Conservation (phyloP, 2,113 vertebrate species). For the Nymphicus hollandicus region DNA sequence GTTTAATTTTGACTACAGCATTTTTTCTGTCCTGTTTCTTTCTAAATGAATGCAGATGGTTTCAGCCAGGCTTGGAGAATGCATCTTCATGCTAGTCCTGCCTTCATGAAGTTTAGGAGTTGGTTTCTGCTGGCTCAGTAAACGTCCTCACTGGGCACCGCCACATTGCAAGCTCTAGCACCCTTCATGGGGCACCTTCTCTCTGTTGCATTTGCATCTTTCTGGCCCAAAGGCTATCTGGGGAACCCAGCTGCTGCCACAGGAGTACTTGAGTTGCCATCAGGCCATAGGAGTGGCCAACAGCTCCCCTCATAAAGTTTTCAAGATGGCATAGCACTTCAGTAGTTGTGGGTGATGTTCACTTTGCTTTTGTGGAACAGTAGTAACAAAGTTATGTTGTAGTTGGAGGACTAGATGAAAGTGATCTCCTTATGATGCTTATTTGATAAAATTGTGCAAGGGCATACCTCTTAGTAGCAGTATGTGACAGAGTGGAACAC, state of each 20-base stretch:
- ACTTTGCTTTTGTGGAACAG: background rate
- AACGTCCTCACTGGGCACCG: background rate
- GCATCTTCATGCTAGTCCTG: background rate
- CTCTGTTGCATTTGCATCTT: background rate
- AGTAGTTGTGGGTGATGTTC: background rate
- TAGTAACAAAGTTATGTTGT: background rate
- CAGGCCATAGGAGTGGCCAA: fast-evolving
- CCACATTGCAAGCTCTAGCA: background rate
- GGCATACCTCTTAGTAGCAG: background rate
- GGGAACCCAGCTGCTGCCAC: background rate
- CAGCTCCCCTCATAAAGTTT: background rate
- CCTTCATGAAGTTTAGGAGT: background rate
- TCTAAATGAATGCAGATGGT: background rate
- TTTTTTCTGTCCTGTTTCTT: background rate
- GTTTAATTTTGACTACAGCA: background rate
- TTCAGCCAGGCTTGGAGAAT: background rate
- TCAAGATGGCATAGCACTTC: background rate
- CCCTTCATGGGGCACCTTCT: background rate
- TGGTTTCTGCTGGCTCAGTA: background rate
- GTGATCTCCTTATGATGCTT: background rate
- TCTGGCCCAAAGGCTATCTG: background rate
- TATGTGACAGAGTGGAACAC: background rate
- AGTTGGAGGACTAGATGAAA: background rate
- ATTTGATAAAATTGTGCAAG: background rate
- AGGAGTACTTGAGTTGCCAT: background rate